Percentiles rank a stretch among this genome's conserved stretches.
These are phyloP conservation scores for Pristis pectinata DNA, from an alignment of 2,797 vertebrate genomes.

Conservation along the genomic window DNA sequence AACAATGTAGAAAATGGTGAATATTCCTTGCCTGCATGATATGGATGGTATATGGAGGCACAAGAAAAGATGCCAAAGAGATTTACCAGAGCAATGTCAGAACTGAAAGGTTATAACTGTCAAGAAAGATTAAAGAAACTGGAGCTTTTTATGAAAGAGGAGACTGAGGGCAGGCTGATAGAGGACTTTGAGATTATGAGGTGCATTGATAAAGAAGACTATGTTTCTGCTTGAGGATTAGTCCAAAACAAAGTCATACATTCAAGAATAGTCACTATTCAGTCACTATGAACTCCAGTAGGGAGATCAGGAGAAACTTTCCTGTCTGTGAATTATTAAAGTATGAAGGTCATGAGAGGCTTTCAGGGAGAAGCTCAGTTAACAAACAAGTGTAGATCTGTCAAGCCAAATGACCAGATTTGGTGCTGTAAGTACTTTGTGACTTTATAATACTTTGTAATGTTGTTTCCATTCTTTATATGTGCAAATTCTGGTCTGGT, in stretches of 20 bases:
- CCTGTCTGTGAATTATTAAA: background rate
- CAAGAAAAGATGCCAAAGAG: too few relatives aligned
- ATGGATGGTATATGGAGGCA: background rate
- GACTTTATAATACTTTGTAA: background rate
- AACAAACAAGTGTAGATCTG: background rate
- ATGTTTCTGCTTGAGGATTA: background rate
- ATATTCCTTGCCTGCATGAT: background rate
- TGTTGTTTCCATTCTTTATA: background rate
- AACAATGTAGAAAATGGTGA: background rate
- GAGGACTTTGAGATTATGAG: background rate
- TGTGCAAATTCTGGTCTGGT: background rate
- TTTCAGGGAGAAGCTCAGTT: background rate
- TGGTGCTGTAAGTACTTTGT: background rate
- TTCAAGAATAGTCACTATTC: background rate
- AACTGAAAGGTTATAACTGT: background rate
- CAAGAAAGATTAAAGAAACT: background rate
- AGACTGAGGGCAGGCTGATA: background rate
- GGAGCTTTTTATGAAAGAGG: too few relatives aligned
- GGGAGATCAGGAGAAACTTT: background rate
- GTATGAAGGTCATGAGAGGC: background rate
- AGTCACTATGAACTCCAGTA: background rate
- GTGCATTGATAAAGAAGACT: too few relatives aligned
- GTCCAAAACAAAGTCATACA: background rate
- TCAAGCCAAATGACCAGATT: background rate
- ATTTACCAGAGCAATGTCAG: background rate